Conservation (phyloP, 2,113 vertebrate species). For the Spermophilus dauricus region DNA sequence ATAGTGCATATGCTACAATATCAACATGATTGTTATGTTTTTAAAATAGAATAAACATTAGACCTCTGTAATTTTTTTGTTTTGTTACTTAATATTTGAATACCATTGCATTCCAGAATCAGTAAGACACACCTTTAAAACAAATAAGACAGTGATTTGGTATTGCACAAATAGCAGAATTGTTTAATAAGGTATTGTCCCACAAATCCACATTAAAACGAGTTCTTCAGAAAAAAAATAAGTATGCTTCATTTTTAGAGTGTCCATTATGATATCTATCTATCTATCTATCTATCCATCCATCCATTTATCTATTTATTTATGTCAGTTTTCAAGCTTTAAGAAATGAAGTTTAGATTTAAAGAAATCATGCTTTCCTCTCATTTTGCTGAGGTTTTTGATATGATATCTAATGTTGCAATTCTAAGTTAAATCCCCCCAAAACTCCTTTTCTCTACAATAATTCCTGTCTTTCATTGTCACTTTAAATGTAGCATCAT, state of each 20-base stretch:
- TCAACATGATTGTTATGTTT: not conserved
- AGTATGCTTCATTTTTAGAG: not conserved
- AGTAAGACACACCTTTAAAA: not conserved
- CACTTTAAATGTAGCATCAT: slow-evolving; percentile 59
- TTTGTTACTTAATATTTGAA: not conserved
- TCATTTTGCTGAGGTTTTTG: slow-evolving; percentile 60
- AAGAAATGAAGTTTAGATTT: not conserved
- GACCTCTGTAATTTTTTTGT: not conserved
- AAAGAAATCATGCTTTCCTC: not conserved
- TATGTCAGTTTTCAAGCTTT: not conserved
- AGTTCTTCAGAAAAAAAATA: not conserved
- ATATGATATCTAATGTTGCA: slow-evolving; percentile 29
- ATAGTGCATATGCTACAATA: not conserved
- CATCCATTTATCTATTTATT: not conserved
- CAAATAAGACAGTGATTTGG: not conserved
- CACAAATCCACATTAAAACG: not conserved
- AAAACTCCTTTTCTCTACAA: slow-evolving; percentile 47
- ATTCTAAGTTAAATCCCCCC: slow-evolving; percentile 48
- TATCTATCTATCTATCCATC: no score
- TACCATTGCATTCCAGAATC: not conserved
- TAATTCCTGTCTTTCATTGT: slow-evolving; percentile 75
- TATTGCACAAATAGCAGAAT: not conserved
- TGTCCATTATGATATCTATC: not conserved
- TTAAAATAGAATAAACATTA: not conserved
- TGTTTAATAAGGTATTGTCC: not conserved